Conservation (phyloP, 2,797 vertebrate species). For the Eospalax fontanierii region DNA sequence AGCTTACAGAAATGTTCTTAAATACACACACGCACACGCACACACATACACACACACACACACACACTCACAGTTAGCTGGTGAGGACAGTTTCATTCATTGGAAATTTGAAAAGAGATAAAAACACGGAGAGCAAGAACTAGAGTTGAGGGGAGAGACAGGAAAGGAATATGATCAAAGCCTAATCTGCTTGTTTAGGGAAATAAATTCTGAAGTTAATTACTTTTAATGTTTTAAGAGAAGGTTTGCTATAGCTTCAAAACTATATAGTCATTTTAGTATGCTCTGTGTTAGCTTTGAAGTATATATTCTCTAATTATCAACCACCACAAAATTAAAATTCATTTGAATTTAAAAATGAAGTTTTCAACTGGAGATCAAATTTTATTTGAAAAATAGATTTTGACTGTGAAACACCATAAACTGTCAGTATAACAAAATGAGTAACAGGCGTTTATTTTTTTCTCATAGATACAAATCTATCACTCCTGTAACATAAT, state of each 20-base stretch:
- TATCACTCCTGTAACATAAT: not conserved
- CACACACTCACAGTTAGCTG: not conserved
- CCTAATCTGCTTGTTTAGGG: not conserved
- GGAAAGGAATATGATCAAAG: not conserved
- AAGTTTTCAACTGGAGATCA: not conserved
- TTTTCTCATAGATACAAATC: not conserved
- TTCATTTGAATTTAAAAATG: slow-evolving; percentile 53
- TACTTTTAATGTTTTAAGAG: not conserved
- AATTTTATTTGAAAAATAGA: not conserved
- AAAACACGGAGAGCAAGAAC: not conserved
- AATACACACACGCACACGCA: not conserved
- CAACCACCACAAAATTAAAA: slow-evolving; percentile 36
- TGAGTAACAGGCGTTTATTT: not conserved
- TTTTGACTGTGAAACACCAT: not conserved
- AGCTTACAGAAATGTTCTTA: slow-evolving; percentile 17
- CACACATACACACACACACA: not conserved
- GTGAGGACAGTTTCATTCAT: slow-evolving; percentile 44
- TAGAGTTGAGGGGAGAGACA: not conserved
- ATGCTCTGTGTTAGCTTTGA: slow-evolving; percentile 24
- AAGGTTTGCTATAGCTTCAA: slow-evolving; percentile 16
- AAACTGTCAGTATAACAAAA: not conserved
- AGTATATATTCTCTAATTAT: slow-evolving; percentile 28
- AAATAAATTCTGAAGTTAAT: slow-evolving; percentile 37
- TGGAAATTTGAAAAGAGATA: slow-evolving; percentile 51
- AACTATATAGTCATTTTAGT: not conserved